A percentile compares a stretch with the other conserved stretches of the same genome.
These are phyloP conservation scores for Lasioglossum albipes DNA, from an alignment of 1,140 invertebrate species.

Conservation along the genomic window DNA sequence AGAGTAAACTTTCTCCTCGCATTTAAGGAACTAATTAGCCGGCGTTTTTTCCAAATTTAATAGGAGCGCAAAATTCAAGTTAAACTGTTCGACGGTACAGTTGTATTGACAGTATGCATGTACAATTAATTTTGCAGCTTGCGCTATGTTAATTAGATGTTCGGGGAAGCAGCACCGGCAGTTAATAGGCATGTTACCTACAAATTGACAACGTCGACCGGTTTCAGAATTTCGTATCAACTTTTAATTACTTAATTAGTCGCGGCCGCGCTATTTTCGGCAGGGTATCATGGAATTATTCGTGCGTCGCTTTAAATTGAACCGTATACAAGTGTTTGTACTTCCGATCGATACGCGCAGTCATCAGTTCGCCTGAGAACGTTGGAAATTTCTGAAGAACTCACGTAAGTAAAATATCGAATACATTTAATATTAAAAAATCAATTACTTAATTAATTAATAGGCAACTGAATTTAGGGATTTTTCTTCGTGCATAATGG, in stretches of 20 bases:
- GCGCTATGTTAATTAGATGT: not conserved
- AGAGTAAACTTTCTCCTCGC: no score
- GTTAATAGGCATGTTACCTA: not conserved
- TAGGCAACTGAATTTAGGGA: no score
- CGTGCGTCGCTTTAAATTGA: constrained; percentile 5
- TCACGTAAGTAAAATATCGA: no score
- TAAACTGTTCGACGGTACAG: not conserved
- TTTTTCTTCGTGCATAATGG: no score
- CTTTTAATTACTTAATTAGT: constrained; percentile 8
- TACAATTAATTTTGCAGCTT: not conserved
- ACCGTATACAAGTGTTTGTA: constrained; percentile 6
- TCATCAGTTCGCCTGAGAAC: not conserved
- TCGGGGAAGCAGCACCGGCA: not conserved
- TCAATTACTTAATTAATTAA: no score
- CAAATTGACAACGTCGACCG: not conserved
- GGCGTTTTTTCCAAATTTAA: not conserved
- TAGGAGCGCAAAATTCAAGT: not conserved
- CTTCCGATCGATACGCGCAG: constrained; percentile 1
- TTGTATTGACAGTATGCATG: no score
- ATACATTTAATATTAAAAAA: no score
- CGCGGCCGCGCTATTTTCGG: not conserved
- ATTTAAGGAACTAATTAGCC: no score
- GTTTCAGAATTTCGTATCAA: constrained; percentile 2
- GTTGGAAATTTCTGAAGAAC: not conserved
- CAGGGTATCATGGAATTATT: not conserved